Evolutionary conservation across 53 echinoderm and acorn worm species (phyloP).

Genomic region (Mesocentrotus franciscanus): DNA sequence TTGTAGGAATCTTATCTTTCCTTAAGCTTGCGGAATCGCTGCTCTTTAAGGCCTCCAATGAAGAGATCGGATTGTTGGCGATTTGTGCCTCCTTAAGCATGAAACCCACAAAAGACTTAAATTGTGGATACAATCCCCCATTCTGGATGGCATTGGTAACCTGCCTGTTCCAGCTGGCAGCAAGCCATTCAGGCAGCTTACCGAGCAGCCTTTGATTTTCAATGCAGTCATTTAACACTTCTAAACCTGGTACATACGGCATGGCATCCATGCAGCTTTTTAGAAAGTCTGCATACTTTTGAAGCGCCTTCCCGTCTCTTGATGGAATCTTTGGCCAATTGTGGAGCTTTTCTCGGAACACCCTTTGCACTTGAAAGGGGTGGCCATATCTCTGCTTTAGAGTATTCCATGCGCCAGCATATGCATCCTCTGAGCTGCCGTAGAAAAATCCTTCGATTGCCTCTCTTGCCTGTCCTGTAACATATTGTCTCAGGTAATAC

Average conservation of each 20-base stretch:
- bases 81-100: no score
- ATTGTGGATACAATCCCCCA: no score
- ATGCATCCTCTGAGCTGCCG: constrained; percentile 55
- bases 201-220: constrained; percentile 67
- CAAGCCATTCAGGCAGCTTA: constrained; percentile 70
- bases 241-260: constrained; percentile 42
- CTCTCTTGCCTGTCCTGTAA: constrained; percentile 56
- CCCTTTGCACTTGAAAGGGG: constrained; percentile 66
- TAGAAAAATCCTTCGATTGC: constrained; percentile 66
- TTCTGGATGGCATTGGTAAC: no score
- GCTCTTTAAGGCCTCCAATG: no score
- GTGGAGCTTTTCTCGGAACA: constrained; percentile 62
- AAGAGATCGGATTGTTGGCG: no score
- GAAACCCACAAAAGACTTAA: no score
- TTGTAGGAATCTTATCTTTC: no score
- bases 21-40: no score
- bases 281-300: constrained; percentile 57
- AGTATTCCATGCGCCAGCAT: constrained; percentile 35
- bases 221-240: constrained; percentile 67
- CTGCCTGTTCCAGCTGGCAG: constrained; percentile 64
- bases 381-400: constrained; percentile 66
- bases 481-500: constrained; percentile 67
- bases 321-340: constrained; percentile 65
- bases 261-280: constrained; percentile 63
- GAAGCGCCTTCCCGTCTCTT: constrained; percentile 63